phyloP scores from a whole-genome alignment of 2,113 vertebrate genomes.

The Trogon surrucura region DNA sequence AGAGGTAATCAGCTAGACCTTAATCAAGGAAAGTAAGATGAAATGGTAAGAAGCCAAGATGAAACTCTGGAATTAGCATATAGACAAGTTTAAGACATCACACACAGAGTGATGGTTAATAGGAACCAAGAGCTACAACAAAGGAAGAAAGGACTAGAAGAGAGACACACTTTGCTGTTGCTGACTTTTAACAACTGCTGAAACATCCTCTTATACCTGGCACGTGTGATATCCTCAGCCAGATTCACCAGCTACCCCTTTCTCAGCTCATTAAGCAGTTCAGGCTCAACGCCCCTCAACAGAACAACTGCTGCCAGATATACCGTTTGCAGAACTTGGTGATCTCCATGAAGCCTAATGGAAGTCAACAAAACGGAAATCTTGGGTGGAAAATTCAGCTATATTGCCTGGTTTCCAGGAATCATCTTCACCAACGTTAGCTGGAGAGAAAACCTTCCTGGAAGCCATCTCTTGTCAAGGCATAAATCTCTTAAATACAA shows the following conservation, averaged over 20 bases:
- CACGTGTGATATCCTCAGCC: background rate
- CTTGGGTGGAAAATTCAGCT: background rate
- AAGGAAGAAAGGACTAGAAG: background rate
- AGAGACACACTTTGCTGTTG: background rate
- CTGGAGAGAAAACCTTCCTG: background rate
- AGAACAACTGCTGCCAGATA: background rate
- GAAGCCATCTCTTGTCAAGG: background rate
- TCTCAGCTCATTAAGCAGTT: background rate
- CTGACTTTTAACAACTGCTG: background rate
- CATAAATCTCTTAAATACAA: background rate
- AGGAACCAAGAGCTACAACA: background rate
- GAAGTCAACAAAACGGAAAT: background rate
- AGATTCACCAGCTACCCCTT: background rate
- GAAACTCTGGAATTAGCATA: background rate
- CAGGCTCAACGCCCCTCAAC: background rate
- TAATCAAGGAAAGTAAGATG: background rate
- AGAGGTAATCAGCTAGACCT: background rate
- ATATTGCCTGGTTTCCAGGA: background rate
- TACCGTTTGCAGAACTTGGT: background rate
- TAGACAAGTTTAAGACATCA: background rate
- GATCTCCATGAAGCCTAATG: background rate
- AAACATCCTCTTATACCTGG: background rate
- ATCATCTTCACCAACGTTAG: background rate
- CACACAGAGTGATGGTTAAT: background rate
- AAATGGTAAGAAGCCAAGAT: background rate